Evolutionary conservation across 2,113 vertebrate genomes (phyloP), one percentile per base, ranked within the genome.

Genomic region (Brachyistius frenatus): DNA sequence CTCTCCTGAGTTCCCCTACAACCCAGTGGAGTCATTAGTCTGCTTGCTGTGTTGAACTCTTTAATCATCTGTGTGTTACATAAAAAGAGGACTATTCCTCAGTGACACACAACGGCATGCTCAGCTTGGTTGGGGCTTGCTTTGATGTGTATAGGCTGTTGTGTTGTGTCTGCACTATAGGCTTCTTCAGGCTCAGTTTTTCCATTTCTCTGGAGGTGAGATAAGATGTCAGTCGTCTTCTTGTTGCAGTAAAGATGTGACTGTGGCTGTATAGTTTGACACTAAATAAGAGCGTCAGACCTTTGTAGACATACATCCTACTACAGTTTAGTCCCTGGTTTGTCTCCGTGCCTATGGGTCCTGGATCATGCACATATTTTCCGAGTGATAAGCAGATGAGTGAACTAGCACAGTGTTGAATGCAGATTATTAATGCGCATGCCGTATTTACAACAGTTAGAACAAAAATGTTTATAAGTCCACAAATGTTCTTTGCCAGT

Each of bases 61-160:
- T 94, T 94, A 94, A 94, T 93, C 93, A 93, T 93, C 85, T 93
- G 90, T 90, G 89, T 91, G 91, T 89, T 90, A 92, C 89, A 93
- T 91, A 93, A 91, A 94, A 93, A 89, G 86, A 89, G 85, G 80
- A 88, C 89, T 88, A 91, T 93, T 91, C 88, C 92, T 91, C 83
- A 83, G 83, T 85, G 88, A 92, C 90, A 91, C 88, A 85, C 86
- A 90, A 88, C 90, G 66, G 84, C 73, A 89, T 89, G 77, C 90
- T 74, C 83, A 68, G 76, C 84, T 87, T 85, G 88, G 86, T 81
- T 54, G 81, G 76, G 86, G 86, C 73, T 85, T 66, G 80, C 88
- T 93, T 92, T 92, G 89, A 92, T 89, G 90, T 91, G 84, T 64
- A 69, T 67, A 77, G 81, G 81, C 81, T 89, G 84, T 90, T 90